These are phyloP conservation scores for Hipparchia sbordonii DNA, from an alignment of 2,888 invertebrate genomes.

Conservation along the genomic window DNA sequence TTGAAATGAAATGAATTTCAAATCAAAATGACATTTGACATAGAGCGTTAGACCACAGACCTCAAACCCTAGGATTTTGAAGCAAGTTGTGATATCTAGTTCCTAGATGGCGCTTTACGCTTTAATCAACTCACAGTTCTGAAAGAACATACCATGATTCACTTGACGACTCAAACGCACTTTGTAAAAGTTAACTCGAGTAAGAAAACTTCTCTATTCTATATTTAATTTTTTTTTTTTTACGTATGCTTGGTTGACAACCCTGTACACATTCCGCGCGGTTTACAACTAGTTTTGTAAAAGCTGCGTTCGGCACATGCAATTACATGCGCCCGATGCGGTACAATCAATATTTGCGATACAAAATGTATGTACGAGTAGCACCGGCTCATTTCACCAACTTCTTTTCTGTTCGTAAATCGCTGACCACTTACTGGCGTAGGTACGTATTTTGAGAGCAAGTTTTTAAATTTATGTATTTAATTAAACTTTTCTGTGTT, in stretches of 20 bases:
- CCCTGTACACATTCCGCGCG: constrained; percentile 69
- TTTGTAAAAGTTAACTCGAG: too few species aligned
- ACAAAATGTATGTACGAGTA: constrained; percentile 55
- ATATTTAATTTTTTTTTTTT: too few species aligned
- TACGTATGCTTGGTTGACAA: background rate
- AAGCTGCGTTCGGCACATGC: constrained; percentile 78
- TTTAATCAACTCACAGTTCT: too few species aligned
- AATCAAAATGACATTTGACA: too few species aligned
- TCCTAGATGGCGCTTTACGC: too few species aligned
- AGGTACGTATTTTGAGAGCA: constrained; percentile 18
- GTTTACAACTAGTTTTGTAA: constrained; percentile 81
- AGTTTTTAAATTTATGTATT: constrained; percentile 10
- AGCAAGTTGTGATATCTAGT: too few species aligned
- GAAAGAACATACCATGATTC: too few species aligned
- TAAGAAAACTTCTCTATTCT: too few species aligned
- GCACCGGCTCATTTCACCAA: constrained; percentile 62
- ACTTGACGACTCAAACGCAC: too few species aligned
- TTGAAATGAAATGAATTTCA: too few species aligned
- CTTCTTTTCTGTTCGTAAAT: constrained; percentile 33
- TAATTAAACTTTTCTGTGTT: background rate
- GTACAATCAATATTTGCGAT: constrained; percentile 77
- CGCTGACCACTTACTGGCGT: constrained; percentile 27
- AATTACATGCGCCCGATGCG: constrained; percentile 79
- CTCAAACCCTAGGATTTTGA: too few species aligned
- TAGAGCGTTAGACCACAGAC: too few species aligned